A percentile compares a stretch with the other conserved stretches of the same genome.
Evolutionary conservation across 37 sponge, comb jelly and placozoan species (phyloP).

Genomic region (Theonella swinhoei): DNA sequence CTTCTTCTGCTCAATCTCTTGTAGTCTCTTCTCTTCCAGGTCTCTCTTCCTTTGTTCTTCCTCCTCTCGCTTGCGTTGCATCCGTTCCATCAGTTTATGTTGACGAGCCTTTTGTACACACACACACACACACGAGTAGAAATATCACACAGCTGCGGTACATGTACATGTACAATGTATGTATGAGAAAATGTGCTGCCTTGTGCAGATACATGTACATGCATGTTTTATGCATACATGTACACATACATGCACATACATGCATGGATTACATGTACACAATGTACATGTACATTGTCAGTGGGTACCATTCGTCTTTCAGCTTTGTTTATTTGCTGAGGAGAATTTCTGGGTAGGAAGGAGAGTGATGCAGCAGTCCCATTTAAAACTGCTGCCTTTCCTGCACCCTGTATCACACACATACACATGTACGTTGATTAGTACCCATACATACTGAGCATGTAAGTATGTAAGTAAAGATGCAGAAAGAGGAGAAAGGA

Average conservation of each 20-base stretch:
- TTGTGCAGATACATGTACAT: background rate
- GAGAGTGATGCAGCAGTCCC: background rate
- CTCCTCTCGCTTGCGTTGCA: constrained; percentile 28
- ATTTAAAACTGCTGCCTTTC: background rate
- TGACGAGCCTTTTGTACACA: background rate
- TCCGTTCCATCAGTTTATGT: constrained; percentile 25
- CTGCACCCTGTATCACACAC: background rate
- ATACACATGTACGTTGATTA: no score
- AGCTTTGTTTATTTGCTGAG: background rate
- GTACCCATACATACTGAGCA: no score
- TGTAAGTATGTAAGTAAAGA: no score
- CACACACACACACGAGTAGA: background rate
- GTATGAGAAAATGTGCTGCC: background rate
- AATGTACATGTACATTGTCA: no score
- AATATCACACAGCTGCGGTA: background rate
- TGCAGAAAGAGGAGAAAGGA: no score
- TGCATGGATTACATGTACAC: no score
- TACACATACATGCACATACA: no score
- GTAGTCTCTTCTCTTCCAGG: constrained; percentile 22
- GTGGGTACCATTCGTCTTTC: no score
- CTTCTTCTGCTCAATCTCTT: constrained; percentile 5
- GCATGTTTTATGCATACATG: no score
- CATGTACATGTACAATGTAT: background rate
- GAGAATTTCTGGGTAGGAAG: background rate
- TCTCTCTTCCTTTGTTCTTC: constrained; percentile 39